A percentile compares a stretch with the other conserved stretches of the same genome.
These are phyloP conservation scores for Drosophila eohydei DNA, from an alignment of 2,888 invertebrate species.

Conservation along the genomic window DNA sequence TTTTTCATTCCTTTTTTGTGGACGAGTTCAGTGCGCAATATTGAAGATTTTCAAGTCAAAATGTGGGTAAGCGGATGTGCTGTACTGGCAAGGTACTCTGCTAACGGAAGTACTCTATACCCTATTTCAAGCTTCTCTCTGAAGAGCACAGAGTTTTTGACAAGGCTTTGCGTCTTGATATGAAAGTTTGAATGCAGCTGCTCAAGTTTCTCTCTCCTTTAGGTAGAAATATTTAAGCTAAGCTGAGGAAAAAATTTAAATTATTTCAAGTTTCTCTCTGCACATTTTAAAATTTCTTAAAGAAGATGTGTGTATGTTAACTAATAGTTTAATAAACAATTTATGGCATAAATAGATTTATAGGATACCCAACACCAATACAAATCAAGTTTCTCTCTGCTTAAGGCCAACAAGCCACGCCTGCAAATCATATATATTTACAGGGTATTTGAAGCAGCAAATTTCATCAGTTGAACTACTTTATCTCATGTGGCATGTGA, in stretches of 20 bases:
- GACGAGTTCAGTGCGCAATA: conserved; percentile 52
- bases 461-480: conserved; percentile 7
- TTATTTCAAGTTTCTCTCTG: background rate
- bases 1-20: background rate
- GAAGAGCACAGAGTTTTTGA: background rate
- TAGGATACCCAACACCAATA: background rate
- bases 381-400: background rate
- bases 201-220: background rate
- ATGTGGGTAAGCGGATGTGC: background rate
- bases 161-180: background rate
- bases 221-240: background rate
- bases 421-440: background rate
- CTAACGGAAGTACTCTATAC: accelerated
- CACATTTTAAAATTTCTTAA: too few species aligned
- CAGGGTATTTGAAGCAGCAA: conserved; percentile 10
- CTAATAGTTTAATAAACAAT: background rate
- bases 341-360: background rate
- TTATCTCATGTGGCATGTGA: conserved; percentile 11
- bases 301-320: background rate
- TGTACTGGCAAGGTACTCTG: background rate
- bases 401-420: background rate
- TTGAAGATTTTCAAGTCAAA: conserved; percentile 39
- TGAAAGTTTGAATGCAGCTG: background rate
- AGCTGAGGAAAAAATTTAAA: background rate
- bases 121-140: background rate